Base-by-base conservation (phyloP, 2,888 invertebrate species). In the Unio pictorum region DNA sequence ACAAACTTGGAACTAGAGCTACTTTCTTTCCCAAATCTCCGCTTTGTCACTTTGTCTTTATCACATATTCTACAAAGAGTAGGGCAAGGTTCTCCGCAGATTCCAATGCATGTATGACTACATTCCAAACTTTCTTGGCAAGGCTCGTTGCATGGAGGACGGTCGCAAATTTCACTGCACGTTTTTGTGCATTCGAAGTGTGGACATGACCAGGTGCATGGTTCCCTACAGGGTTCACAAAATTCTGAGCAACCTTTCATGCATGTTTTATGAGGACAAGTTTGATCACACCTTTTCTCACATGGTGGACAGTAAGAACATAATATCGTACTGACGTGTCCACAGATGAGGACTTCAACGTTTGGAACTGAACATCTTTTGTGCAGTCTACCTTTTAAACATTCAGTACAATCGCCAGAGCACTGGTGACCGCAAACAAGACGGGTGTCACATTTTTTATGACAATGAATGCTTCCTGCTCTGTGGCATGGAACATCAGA, bases 31-130 rank as follows among this genome's bases (percentile, higher is more conserved):
- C 70, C 72, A 58, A 66, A 69, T 30, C 69, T 54, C n/a, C 69
- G 61, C 8, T 45, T 17, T 28, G 71, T 72, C 26, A 74, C 68
- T 45, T 71, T 79, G 1, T 86, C 83, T 57, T 81, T 67, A 67
- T 92, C 81, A 89, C 94, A 94, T 18, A 86, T 63, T 55, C 91
- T 88, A 89, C 94, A 94, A 66, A 92, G 82, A 57, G 87, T 87
- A 28, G 93, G 93, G 87, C 94, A 94, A 17, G 91, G 93, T 87
- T 95, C 94, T n/a, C 94, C 94, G 90, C 95, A 95, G 64, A 93
- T 91, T 18, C 94, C 94, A 84, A 93, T 91, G 89, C 94, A 85
- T 26, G 18, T 23, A 70, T 85, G 85, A 18, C 67, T 65, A 75
- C 94, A 94, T 61, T 79, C 64, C 8, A 89, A 82, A 17, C 56